Evolutionary conservation across 2,113 vertebrate genomes (phyloP), one percentile per base, ranked within the genome.

Genomic region (Cyanoramphus novaezelandiae): DNA sequence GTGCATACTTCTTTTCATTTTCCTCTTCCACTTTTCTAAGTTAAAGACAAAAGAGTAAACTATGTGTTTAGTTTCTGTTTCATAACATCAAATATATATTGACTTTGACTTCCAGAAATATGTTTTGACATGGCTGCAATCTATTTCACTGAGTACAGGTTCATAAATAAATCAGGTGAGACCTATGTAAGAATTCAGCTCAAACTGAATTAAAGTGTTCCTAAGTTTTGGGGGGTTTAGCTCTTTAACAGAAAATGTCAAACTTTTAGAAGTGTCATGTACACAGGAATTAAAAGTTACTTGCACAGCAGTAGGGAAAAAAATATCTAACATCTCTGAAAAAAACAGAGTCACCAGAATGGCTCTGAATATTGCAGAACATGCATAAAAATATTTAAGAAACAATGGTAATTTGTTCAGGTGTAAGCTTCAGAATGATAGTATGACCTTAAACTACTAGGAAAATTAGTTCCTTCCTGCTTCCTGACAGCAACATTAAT

Each of bases 21-120:
- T 98, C 98, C 31, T 98, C 97, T 41, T 98, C 98, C 25, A 46
- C 53, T 96, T 98, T 98, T 94, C 99, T 99, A 94, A 67, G 82
- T 95, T 80, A 94, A 95, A 92, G 33, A 93, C 46, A 97, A 71
- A 81, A 93, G 37, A 95, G 97, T 29, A 67, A 90, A 80, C 23
- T 27, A 20, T 5, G 14, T 37, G 55, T 74, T 87, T 29, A 71
- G 20, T 49, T 43, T 83, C 63, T 74, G 11, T 7, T 95, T 70
- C 50, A 20, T 27, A 59, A 52, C 31, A 86, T 57, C n/a, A 84
- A 78, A 76, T 68, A 94, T 1, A 1, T 8, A 53, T 9, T 71
- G 17, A 52, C 37, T 62, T 71, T 28, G 75, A 86, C 80, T 81
- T 92, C 21, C 59, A 79, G 55, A 90, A 82, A 74, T 46, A 82